These are phyloP conservation scores for Drosophila cognata DNA, from an alignment of 2,888 invertebrate species.

Conservation along the genomic window DNA sequence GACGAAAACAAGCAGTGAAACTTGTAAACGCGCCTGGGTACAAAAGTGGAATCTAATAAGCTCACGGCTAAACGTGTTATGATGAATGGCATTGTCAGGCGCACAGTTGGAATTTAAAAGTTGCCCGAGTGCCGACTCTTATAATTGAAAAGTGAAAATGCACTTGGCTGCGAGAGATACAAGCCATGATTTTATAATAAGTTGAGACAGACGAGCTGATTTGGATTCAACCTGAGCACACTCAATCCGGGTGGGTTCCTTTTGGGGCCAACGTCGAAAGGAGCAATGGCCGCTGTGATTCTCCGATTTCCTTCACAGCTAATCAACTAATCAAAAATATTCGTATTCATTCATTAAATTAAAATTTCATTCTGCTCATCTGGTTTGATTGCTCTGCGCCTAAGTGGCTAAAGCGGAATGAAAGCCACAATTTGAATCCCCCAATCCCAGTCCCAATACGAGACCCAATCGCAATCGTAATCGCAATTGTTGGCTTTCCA, in stretches of 20 bases:
- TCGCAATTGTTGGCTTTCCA: conserved; percentile 70
- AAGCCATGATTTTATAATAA: conserved; percentile 33
- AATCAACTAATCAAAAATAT: conserved; percentile 74
- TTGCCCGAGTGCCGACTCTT: conserved; percentile 22
- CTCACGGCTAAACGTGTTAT: conserved; percentile 79
- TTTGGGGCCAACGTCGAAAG: conserved; percentile 9
- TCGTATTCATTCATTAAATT: conserved; percentile 78
- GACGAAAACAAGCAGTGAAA: conserved; percentile 51
- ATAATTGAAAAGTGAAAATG: conserved; percentile 69
- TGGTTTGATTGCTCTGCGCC: conserved; percentile 77
- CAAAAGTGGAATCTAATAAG: conserved; percentile 79
- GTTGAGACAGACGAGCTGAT: conserved; percentile 4
- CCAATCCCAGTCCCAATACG: conserved; percentile 45
- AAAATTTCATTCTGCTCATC: conserved; percentile 79
- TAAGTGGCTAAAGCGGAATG: conserved; percentile 57
- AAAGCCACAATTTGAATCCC: conserved; percentile 61
- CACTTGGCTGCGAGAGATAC: conserved; percentile 37
- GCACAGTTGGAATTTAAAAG: conserved; percentile 73
- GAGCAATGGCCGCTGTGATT: conserved; percentile 1
- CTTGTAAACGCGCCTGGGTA: conserved; percentile 73
- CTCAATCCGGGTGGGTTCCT: neutral
- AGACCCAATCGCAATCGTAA: conserved; percentile 67
- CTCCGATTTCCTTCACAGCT: conserved; percentile 50
- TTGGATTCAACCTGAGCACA: neutral
- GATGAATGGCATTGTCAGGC: conserved; percentile 78